A percentile compares a stretch with the other conserved stretches of the same genome.
Evolutionary conservation across 92 coral and sea anemone species (phyloP).

Genomic region (Nematostella vectensis): DNA sequence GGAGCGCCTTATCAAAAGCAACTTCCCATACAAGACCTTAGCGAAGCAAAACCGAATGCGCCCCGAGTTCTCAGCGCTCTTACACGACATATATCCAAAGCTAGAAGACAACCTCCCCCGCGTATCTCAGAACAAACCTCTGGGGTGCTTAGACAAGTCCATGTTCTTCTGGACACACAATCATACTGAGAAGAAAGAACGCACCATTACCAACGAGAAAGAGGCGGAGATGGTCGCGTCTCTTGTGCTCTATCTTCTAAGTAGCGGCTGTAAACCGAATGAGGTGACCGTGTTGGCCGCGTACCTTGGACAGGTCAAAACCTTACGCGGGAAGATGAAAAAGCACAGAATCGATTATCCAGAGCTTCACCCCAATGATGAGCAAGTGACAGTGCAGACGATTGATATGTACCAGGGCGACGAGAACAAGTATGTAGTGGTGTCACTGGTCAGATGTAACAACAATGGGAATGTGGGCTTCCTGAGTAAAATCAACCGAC

Average conservation of each 20-base stretch:
- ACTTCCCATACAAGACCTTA: slow-evolving; percentile 10
- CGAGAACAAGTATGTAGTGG: slow-evolving; percentile 8
- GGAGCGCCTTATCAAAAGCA: slow-evolving; percentile 14
- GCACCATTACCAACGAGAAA: slow-evolving; percentile 15
- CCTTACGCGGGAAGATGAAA: slow-evolving; percentile 8
- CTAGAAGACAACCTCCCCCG: slow-evolving; percentile 21
- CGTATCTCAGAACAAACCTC: slow-evolving; percentile 1
- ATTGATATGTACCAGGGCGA: slow-evolving; percentile 11
- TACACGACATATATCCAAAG: slow-evolving; percentile 18
- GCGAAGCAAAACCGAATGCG: slow-evolving; percentile 30
- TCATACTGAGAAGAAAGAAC: slow-evolving; percentile 10
- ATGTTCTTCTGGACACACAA: slow-evolving; percentile 27
- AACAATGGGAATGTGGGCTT: slow-evolving; percentile 1
- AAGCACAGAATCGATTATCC: background rate
- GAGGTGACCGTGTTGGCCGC: slow-evolving; percentile 23
- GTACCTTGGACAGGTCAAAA: slow-evolving; percentile 24
- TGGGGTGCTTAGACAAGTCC: slow-evolving; percentile 14
- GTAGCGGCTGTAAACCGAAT: slow-evolving; percentile 14
- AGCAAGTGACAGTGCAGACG: slow-evolving; percentile 16
- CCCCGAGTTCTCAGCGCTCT: slow-evolving; percentile 22
- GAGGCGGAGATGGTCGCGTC: slow-evolving; percentile 13
- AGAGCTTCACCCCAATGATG: background rate
- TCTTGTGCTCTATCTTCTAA: slow-evolving; percentile 23
- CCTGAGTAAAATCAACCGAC: slow-evolving; percentile 6
- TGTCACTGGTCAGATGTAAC: slow-evolving; percentile 6